Evolutionary conservation across 2,888 invertebrate genomes (phyloP).

Genomic region (Beris chalybata): DNA sequence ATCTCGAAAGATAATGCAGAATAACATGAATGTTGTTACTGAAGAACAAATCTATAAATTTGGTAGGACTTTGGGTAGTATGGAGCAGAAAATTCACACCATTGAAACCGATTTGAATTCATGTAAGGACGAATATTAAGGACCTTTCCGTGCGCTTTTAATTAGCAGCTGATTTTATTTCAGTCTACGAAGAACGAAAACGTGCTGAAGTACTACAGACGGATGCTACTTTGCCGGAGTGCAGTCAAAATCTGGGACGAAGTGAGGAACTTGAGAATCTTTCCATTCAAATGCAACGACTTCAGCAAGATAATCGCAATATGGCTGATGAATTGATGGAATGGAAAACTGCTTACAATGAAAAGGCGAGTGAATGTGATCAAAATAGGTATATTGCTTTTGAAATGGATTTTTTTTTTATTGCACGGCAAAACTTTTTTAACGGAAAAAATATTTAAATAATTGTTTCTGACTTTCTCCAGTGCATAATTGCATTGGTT

Average conservation of each 20-base stretch:
- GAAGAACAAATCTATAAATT: constrained; percentile 22
- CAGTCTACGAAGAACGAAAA: constrained; percentile 24
- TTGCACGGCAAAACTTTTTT: background rate
- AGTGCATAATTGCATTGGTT: too few species aligned
- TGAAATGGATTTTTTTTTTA: background rate
- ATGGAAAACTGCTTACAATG: constrained; percentile 34
- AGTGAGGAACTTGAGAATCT: constrained; percentile 9
- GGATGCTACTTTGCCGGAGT: background rate
- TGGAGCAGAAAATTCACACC: constrained; percentile 31
- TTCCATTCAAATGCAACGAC: constrained; percentile 27
- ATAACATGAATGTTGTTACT: constrained; percentile 3
- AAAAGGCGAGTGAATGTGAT: constrained; percentile 36
- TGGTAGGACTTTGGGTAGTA: constrained; percentile 7
- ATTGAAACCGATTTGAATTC: constrained; percentile 26
- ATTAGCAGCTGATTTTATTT: background rate
- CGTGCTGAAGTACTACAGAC: constrained; percentile 10
- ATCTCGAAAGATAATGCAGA: background rate
- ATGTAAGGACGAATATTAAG: constrained; percentile 22
- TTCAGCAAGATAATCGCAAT: constrained; percentile 31
- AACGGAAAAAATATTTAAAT: too few species aligned
- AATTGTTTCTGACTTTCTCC: too few species aligned
- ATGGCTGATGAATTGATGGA: constrained; percentile 34
- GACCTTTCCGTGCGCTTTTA: background rate
- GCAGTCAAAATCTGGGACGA: background rate
- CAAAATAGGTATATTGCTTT: constrained; percentile 32